Conservation (phyloP, 2,113 vertebrate genomes). For the Spea multiplicata region DNA sequence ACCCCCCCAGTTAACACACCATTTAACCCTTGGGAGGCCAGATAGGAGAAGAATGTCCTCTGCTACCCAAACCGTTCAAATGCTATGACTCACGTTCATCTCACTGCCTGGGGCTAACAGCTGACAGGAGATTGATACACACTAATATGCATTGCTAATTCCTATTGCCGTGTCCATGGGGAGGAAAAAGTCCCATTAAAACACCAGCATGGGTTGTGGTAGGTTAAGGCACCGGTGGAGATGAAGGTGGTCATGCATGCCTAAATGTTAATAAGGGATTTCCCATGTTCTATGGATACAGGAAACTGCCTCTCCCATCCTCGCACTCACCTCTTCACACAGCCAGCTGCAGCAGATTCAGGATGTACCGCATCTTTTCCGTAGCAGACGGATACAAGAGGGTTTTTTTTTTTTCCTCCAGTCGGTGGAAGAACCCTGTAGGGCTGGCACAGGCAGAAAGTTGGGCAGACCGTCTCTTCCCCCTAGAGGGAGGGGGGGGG, state of each 20-base stretch:
- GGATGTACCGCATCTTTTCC: conserved; percentile 19
- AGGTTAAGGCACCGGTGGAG: not conserved
- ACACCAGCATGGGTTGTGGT: too few relatives aligned
- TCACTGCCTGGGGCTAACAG: too few relatives aligned
- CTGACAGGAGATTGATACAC: too few relatives aligned
- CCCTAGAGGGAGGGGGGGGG: conserved; percentile 12
- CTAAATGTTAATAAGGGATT: not conserved
- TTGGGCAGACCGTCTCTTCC: conserved; percentile 43
- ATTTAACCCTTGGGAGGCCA: not conserved
- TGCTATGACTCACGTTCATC: too few relatives aligned
- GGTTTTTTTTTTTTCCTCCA: not conserved
- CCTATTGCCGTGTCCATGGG: too few relatives aligned
- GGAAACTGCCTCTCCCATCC: not conserved
- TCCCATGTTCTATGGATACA: not conserved
- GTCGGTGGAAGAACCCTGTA: conserved; percentile 23
- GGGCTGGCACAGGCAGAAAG: conserved; percentile 41
- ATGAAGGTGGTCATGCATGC: not conserved
- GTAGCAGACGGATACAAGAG: conserved; percentile 19
- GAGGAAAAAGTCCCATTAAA: too few relatives aligned
- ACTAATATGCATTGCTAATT: too few relatives aligned
- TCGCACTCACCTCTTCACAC: conserved; percentile 32
- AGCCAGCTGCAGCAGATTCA: conserved; percentile 30
- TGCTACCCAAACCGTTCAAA: too few relatives aligned
- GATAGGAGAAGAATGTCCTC: too few relatives aligned
- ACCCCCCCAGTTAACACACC: too few relatives aligned